Evolutionary conservation across 2,113 vertebrate genomes (phyloP), one percentile per base, ranked within the genome.

Genomic region (Ptilorrhoa leucosticta): DNA sequence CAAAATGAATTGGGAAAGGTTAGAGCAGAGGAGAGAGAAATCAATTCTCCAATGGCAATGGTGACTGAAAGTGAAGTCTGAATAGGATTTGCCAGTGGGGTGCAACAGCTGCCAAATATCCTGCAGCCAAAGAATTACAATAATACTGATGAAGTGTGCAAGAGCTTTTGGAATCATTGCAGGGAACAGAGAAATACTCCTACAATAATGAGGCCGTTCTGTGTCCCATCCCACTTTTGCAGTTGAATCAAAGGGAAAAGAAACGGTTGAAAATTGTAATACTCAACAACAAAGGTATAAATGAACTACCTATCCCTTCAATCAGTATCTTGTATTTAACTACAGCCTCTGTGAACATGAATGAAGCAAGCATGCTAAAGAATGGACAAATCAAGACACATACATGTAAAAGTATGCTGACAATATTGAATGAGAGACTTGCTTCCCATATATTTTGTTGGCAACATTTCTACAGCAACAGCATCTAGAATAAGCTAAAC

Each of bases 41-140:
- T 99, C 99, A 99, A 99, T 99, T 99, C 98, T 98, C 98, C 98
- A 98, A 98, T 98, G 98, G 98, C 98, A 98, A 96, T 97, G 96
- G 98, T 99, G 99, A 99, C 99, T 98, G 98, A 98, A 98, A 98
- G 97, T 97, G 97, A 98, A 98, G 98, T 96, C 98, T 99, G 98
- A 99, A 99, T 99, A 99, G 99, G 98, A 98, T 98, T 98, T 99
- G 98, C 98, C 99, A 98, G 98, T 99, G 98, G 98, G 99, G 98
- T 98, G 98, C 98, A 98, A 98, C 99, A 99, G 98, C 99, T 99
- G 98, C 98, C 98, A 98, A 99, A 99, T 98, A 99, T 98, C 98
- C 98, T 98, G 98, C 98, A 99, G 99, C 98, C 98, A 98, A 98
- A 99, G 98, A 98, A 99, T 98, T 98, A 99, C 99, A 99, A 99